Conservation (phyloP, 35 echinoderm and acorn worm species). For the Patiria miniata region DNA sequence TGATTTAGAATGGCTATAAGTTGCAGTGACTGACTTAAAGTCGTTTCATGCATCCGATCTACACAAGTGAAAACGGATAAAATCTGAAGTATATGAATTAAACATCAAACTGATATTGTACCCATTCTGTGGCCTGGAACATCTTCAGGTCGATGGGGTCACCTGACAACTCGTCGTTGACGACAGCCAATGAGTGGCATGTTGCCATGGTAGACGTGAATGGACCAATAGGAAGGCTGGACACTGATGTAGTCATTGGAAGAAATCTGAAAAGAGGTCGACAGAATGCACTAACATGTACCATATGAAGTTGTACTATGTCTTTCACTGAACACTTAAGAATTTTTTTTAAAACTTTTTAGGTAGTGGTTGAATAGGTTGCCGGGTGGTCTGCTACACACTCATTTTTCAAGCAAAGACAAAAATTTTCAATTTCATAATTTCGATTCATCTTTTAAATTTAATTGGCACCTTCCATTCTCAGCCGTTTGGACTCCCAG, state of each 20-base stretch:
- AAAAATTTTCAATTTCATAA: background rate
- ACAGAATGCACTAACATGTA: background rate
- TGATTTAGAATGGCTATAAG: too few species aligned
- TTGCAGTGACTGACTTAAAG: too few species aligned
- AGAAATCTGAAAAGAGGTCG: constrained; percentile 48
- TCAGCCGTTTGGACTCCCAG: constrained; percentile 59
- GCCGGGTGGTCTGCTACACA: too few species aligned
- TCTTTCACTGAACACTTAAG: too few species aligned
- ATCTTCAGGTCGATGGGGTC: constrained; percentile 91
- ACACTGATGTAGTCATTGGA: constrained; percentile 20
- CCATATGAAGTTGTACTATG: too few species aligned
- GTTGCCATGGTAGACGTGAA: constrained; percentile 70
- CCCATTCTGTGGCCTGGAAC: constrained; percentile 88
- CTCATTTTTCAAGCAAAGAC: too few species aligned
- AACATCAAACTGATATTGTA: background rate
- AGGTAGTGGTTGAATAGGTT: too few species aligned
- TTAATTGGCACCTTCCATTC: constrained; percentile 40
- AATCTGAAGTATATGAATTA: too few species aligned
- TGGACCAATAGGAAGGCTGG: constrained; percentile 1
- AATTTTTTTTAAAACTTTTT: too few species aligned
- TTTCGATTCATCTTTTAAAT: background rate
- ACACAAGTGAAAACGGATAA: too few species aligned
- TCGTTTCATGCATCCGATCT: too few species aligned
- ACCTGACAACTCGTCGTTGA: constrained; percentile 67
- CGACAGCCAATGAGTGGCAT: constrained; percentile 74